Percentiles rank a stretch among this genome's conserved stretches.
Evolutionary conservation across 2,888 invertebrate genomes (phyloP).

Genomic region (Marronus borbonicus): DNA sequence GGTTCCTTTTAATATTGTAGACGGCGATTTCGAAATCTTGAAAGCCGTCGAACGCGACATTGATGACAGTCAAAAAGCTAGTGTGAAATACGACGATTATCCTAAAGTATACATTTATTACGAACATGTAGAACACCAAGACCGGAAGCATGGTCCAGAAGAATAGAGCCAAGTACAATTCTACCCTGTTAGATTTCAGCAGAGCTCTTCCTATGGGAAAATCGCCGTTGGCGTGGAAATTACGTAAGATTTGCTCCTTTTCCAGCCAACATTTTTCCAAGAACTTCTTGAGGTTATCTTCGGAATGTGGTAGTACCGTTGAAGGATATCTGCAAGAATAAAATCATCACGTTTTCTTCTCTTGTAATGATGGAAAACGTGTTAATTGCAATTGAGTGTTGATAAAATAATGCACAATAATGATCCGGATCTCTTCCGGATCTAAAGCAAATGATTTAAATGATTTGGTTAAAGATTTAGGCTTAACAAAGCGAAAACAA

Average conservation of each 20-base stretch:
- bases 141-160: constrained; percentile 79
- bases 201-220: constrained; percentile 65
- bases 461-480: too few species aligned
- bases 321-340: constrained; percentile 73
- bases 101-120: constrained; percentile 67
- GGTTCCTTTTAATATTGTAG: constrained; percentile 39
- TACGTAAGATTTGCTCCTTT: constrained; percentile 76
- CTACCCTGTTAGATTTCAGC: constrained; percentile 64
- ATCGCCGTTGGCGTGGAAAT: constrained; percentile 75
- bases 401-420: too few species aligned
- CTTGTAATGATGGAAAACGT: too few species aligned
- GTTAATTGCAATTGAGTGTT: too few species aligned
- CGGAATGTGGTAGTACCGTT: constrained; percentile 74
- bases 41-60: constrained; percentile 75
- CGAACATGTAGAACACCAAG: constrained; percentile 70
- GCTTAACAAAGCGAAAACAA: too few species aligned
- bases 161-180: constrained; percentile 73
- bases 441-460: too few species aligned
- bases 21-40: constrained; percentile 73
- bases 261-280: constrained; percentile 78
- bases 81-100: constrained; percentile 75
- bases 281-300: constrained; percentile 76
- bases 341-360: too few species aligned
- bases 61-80: constrained; percentile 73
- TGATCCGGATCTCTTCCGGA: too few species aligned